Percentiles rank a stretch among this genome's conserved stretches.
Conservation (phyloP, 2,113 vertebrate species). For the Turnix velox region DNA sequence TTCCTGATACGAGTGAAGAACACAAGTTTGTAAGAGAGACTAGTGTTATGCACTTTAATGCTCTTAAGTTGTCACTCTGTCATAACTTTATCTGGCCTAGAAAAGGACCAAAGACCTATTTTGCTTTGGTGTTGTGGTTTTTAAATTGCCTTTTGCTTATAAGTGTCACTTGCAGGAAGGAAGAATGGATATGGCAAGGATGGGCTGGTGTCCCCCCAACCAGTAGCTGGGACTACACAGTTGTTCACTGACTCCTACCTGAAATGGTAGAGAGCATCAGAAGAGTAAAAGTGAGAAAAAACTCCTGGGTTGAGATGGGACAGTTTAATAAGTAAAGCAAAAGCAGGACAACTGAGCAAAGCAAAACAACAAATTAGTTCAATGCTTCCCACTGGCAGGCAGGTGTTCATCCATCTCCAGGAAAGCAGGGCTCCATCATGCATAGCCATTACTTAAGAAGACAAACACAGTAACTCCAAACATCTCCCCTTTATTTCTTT, state of each 20-base stretch:
- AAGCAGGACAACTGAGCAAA: background rate
- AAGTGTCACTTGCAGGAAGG: background rate
- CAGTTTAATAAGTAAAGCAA: background rate
- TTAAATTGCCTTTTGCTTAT: background rate
- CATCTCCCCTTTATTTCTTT: background rate
- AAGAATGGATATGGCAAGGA: background rate
- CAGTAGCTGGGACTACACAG: background rate
- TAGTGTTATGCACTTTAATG: background rate
- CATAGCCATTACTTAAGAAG: background rate
- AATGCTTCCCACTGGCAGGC: background rate
- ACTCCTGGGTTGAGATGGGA: background rate
- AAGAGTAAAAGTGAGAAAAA: background rate
- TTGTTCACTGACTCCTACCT: background rate
- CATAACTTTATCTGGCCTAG: background rate
- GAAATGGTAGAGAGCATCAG: background rate
- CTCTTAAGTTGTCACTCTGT: background rate
- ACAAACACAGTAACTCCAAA: background rate
- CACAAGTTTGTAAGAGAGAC: background rate
- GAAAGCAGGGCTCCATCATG: background rate
- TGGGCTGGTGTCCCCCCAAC: background rate
- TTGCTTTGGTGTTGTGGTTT: background rate
- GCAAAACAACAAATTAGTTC: background rate
- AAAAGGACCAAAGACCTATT: background rate
- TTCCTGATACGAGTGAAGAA: background rate
- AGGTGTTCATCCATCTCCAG: background rate